Evolutionary conservation across 2,113 vertebrate genomes (phyloP).

Genomic region (Bombycilla garrulus): DNA sequence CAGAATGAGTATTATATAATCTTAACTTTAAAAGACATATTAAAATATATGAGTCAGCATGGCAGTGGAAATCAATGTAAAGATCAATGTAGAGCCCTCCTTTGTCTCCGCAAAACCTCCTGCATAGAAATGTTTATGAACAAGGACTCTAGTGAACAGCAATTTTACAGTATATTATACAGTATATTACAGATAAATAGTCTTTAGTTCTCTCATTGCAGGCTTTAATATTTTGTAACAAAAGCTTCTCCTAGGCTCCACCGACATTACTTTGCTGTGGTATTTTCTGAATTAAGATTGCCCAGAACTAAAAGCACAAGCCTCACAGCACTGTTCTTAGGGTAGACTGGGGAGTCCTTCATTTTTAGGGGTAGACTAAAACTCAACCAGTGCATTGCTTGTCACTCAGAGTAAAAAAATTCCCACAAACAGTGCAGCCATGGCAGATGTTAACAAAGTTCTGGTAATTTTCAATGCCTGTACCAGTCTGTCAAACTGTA

Average conservation of each 20-base stretch:
- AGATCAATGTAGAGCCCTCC: not conserved
- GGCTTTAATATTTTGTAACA: not conserved
- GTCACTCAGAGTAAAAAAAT: not conserved
- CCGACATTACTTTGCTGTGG: not conserved
- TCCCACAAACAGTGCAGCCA: not conserved
- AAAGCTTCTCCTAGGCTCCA: not conserved
- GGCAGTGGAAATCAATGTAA: not conserved
- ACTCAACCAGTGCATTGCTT: not conserved
- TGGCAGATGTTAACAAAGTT: not conserved
- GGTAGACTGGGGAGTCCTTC: not conserved
- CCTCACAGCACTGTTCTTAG: not conserved
- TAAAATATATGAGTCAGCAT: not conserved
- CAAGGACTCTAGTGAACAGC: not conserved
- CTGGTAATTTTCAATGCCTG: not conserved
- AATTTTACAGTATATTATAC: not conserved
- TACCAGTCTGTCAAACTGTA: not conserved
- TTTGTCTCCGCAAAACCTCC: not conserved
- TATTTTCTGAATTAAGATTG: not conserved
- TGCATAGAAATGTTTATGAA: not conserved
- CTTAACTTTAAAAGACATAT: not conserved
- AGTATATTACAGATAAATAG: not conserved
- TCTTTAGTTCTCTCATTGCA: not conserved
- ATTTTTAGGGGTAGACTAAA: not conserved
- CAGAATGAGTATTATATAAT: not conserved
- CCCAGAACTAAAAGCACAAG: not conserved